Conservation (phyloP, 2,113 vertebrate species). For the Garra rufa region DNA sequence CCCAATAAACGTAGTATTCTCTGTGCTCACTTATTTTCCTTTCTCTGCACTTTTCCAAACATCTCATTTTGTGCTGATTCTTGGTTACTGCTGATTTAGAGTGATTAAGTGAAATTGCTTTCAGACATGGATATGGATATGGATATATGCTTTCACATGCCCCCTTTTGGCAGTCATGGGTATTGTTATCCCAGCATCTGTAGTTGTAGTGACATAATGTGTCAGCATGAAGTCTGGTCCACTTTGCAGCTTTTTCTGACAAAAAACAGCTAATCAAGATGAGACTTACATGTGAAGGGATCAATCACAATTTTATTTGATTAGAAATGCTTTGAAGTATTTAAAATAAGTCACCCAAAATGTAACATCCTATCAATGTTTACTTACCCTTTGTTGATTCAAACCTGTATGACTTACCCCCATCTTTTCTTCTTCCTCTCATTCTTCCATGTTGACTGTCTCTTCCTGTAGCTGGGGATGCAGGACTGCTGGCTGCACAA, state of each 20-base stretch:
- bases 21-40: neutral
- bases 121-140: neutral
- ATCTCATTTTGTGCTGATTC: neutral
- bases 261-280: neutral
- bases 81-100: neutral
- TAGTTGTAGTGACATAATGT: neutral
- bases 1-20: neutral
- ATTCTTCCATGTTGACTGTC: conserved; percentile 30
- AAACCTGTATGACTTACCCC: neutral
- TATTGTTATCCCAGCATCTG: neutral
- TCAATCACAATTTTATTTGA: neutral
- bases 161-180: neutral
- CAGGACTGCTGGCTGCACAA: conserved; percentile 93
- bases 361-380: neutral
- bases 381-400: neutral
- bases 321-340: neutral
- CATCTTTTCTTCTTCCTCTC: neutral
- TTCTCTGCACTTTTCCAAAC: neutral
- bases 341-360: neutral
- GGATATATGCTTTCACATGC: neutral
- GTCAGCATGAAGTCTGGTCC: neutral
- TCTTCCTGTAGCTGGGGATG: conserved; percentile 80
- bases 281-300: neutral
- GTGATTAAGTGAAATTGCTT: neutral
- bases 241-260: neutral